Percentiles rank a stretch among this genome's conserved stretches.
Conservation (phyloP, 2,113 vertebrate genomes). For the Scatophagus argus region DNA sequence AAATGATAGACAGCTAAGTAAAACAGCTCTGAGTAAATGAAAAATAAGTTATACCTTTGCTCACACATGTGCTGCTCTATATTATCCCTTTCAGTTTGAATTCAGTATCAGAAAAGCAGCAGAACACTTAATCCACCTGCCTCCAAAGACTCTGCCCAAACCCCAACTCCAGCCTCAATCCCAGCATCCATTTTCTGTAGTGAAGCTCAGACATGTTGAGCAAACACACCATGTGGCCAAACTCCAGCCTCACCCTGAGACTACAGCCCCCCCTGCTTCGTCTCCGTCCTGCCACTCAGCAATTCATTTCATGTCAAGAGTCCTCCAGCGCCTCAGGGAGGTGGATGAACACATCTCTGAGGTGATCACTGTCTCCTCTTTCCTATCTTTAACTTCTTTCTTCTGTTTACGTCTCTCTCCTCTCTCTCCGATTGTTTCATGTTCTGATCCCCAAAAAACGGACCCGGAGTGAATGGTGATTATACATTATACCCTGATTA, state of each 20-base stretch:
- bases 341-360: conserved; percentile 94
- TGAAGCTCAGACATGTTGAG: conserved; percentile 77
- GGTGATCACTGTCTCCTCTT: conserved; percentile 87
- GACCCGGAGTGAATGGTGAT: conserved; percentile 50
- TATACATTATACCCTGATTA: conserved; percentile 61
- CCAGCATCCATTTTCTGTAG: conserved; percentile 75
- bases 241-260: conserved; percentile 46
- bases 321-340: conserved; percentile 92
- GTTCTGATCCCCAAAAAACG: conserved; percentile 15
- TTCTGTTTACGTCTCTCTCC: conserved; percentile 28
- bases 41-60: conserved; percentile 7
- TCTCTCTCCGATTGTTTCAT: conserved; percentile 26
- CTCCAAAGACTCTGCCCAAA: conserved; percentile 75
- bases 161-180: conserved; percentile 76
- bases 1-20: neutral
- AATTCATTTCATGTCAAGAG: conserved; percentile 88
- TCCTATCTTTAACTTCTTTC: conserved; percentile 17
- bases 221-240: conserved; percentile 43
- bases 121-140: conserved; percentile 76
- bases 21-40: neutral
- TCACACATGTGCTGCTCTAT: conserved; percentile 73
- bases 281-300: conserved; percentile 85
- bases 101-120: conserved; percentile 82
- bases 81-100: conserved; percentile 86
- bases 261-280: conserved; percentile 58